Percentiles rank a stretch among this genome's conserved stretches.
phyloP scores from a whole-genome alignment of 2,797 vertebrate genomes.

The Chaunax sp. region DNA sequence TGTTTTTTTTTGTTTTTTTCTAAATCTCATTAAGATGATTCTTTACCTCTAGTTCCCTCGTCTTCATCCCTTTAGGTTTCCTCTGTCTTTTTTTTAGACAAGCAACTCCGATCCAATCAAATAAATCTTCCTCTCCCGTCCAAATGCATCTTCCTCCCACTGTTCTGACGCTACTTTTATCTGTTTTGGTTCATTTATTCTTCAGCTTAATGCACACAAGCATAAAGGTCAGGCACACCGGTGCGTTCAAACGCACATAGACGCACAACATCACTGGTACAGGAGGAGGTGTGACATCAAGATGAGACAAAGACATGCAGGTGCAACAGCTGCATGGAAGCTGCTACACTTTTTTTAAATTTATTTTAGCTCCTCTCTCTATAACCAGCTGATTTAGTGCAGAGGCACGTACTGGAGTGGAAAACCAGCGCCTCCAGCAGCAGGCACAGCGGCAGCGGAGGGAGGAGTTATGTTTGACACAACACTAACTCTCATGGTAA shows the following conservation, averaged over 20 bases:
- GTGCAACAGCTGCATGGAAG: slow-evolving; percentile 18
- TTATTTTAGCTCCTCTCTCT: slow-evolving; percentile 36
- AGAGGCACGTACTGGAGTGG: slow-evolving; percentile 58
- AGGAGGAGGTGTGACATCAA: slow-evolving; percentile 8
- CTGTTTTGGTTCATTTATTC: not conserved
- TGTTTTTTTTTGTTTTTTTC: no score
- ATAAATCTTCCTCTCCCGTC: slow-evolving; percentile 19
- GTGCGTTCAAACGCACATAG: slow-evolving; percentile 22
- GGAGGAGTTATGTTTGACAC: slow-evolving; percentile 50
- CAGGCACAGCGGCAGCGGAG: slow-evolving; percentile 23
- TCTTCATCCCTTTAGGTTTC: slow-evolving; percentile 20
- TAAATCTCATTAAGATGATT: slow-evolving; percentile 43
- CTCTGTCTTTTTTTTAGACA: not conserved
- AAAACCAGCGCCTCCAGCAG: slow-evolving; percentile 61
- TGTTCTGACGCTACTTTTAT: slow-evolving; percentile 17
- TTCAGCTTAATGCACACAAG: slow-evolving; percentile 9
- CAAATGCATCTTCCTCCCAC: slow-evolving; percentile 11
- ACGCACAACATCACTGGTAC: slow-evolving; percentile 15
- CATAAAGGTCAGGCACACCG: not conserved
- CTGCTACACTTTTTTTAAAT: no score
- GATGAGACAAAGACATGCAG: slow-evolving; percentile 18
- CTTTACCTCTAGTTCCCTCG: slow-evolving; percentile 14
- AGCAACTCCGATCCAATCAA: slow-evolving; percentile 9
- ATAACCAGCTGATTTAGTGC: slow-evolving; percentile 65
- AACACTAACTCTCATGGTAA: slow-evolving; percentile 29